Base-by-base conservation (phyloP, 2,797 vertebrate species). In the Sebastes trivittatus region DNA sequence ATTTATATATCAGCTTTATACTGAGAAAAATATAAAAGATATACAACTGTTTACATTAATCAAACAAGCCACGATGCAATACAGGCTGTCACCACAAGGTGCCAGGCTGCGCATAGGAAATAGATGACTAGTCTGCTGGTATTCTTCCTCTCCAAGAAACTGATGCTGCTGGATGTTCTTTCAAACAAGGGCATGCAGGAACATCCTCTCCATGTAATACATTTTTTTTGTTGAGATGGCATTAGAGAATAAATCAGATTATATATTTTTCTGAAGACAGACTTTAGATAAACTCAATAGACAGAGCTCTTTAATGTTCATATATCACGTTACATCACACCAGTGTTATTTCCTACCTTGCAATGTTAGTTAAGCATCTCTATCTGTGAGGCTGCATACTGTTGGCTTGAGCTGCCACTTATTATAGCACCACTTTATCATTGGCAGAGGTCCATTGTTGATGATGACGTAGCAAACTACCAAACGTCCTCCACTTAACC, bases 401-500 rank as follows among this genome's bases (percentile, higher is more conserved):
- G 23, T 59, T 52, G 16, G 5, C 5, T 23, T 14, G 10, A 38
- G 29, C 54, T 30, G 2, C 29, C 22, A 20, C 6, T 54, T 67
- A 70, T 27, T 23, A 18, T 11, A 25, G 22, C 16, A 54, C 23
- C 70, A 62, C 56, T 81, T 61, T 25, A 34, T 56, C 13, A 4
- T 36, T 83, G 80, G 80, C 81, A 86, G 42, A 77, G 8, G 36
- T 75, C 85, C 80, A 83, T 16, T 52, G 16, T 42, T 80, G 20
- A 81, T 42, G 61, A 76, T 63, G 77, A 83, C 6, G 10, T 25
- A 30, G 62, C 13, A 59, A 68, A 75, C 34, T 73, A 59, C 62
- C 20, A 59, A 34, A 78, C 11, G 74, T 46, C 77, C 78, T 84
- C 61, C 32, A 54, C 70, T 58, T 86, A 56, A 86, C 73, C 81